These are phyloP conservation scores for Lagocephalus sceleratus DNA, from an alignment of 2,797 vertebrate species.

Conservation along the genomic window DNA sequence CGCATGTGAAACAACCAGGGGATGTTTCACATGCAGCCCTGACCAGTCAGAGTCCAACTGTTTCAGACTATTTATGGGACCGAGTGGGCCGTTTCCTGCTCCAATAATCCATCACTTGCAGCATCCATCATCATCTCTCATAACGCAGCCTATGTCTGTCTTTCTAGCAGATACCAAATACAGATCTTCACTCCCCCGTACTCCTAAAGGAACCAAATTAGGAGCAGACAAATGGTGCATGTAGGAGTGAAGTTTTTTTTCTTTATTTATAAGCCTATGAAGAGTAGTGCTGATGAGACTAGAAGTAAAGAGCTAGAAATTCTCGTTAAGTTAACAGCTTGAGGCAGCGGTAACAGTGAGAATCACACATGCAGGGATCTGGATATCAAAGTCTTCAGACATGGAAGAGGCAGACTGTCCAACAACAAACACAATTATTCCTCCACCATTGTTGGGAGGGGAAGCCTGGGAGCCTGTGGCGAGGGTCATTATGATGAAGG, in stretches of 20 bases:
- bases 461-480: conserved; percentile 58
- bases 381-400: conserved; percentile 36
- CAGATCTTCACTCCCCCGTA: conserved; percentile 23
- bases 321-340: conserved; percentile 24
- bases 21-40: conserved; percentile 41
- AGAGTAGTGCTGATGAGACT: conserved; percentile 3
- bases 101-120: conserved; percentile 39
- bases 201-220: conserved; percentile 36
- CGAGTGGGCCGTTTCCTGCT: conserved; percentile 42
- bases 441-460: conserved; percentile 28
- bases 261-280: conserved; percentile 25
- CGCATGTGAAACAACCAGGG: conserved; percentile 39
- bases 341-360: conserved; percentile 25
- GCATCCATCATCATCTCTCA: conserved; percentile 42
- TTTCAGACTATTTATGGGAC: conserved; percentile 45
- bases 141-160: conserved; percentile 21
- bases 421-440: conserved; percentile 73
- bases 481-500: conserved; percentile 66
- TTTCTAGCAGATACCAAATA: conserved; percentile 34
- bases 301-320: conserved; percentile 5
- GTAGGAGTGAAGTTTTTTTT: conserved; percentile 4
- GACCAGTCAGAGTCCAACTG: conserved; percentile 42
- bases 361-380: conserved; percentile 38
- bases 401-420: conserved; percentile 22
- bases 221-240: conserved; percentile 33